Evolutionary conservation across 1,140 invertebrate species (phyloP).

Genomic region (Chelonus insularis): DNA sequence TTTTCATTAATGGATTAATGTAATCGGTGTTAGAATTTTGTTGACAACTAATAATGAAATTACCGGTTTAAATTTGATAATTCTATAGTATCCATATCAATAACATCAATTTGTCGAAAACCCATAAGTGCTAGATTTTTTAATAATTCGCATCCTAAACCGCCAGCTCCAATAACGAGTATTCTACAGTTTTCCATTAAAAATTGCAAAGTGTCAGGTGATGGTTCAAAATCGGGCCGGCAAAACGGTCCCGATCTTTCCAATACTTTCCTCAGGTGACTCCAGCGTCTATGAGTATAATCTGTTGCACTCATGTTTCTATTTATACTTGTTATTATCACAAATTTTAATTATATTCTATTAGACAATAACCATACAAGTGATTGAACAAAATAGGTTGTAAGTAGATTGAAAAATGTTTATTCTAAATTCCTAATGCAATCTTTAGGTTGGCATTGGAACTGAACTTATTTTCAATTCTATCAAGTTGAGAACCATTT

Average conservation of each 20-base stretch:
- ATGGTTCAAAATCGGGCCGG: slow-evolving; percentile 87
- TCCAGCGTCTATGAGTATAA: slow-evolving; percentile 67
- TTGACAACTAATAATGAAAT: too few relatives aligned
- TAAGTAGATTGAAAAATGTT: too few relatives aligned
- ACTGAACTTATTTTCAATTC: too few relatives aligned
- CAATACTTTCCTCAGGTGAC: slow-evolving; percentile 81
- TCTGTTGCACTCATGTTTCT: slow-evolving; percentile 34
- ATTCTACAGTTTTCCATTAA: slow-evolving; percentile 83
- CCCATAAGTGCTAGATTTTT: slow-evolving; percentile 96
- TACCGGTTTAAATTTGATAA: slow-evolving; percentile 93
- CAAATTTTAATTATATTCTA: too few relatives aligned
- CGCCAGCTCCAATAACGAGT: slow-evolving; percentile 91
- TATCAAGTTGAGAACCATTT: too few relatives aligned
- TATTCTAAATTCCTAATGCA: too few relatives aligned
- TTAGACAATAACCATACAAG: too few relatives aligned
- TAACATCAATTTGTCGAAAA: slow-evolving; percentile 90
- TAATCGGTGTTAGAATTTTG: slow-evolving; percentile 33
- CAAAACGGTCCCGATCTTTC: slow-evolving; percentile 93
- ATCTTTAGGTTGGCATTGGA: too few relatives aligned
- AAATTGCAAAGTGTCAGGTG: slow-evolving; percentile 81
- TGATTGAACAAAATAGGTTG: too few relatives aligned
- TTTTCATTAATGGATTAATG: not conserved
- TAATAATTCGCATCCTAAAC: slow-evolving; percentile 95
- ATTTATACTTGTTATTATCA: too few relatives aligned
- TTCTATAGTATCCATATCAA: slow-evolving; percentile 99